A percentile compares a stretch with the other conserved stretches of the same genome.
phyloP scores from a whole-genome alignment of 2,888 invertebrate genomes.

The Balanococcus diminutus region DNA sequence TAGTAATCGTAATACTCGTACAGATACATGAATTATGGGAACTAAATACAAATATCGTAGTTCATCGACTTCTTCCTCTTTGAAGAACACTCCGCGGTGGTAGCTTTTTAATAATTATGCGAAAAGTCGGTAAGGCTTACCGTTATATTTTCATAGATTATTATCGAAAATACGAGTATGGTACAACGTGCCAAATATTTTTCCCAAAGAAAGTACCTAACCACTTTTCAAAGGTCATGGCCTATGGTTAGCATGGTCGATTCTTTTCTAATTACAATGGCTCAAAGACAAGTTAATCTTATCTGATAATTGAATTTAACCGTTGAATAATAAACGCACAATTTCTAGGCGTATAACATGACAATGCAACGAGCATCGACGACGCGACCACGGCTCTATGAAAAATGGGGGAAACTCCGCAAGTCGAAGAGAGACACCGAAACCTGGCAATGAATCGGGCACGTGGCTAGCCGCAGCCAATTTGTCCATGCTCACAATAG shows the following conservation, averaged over 20 bases:
- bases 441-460: constrained; percentile 42
- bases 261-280: not conserved
- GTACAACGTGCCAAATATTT: constrained; percentile 6
- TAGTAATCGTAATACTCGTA: not conserved
- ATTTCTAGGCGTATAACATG: constrained; percentile 4
- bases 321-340: constrained; percentile 12
- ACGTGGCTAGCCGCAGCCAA: constrained; percentile 32
- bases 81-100: not conserved
- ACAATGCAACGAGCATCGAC: not conserved
- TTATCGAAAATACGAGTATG: not conserved
- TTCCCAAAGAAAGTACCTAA: constrained; percentile 23
- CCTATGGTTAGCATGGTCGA: not conserved
- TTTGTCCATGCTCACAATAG: not conserved
- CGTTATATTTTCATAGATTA: not conserved
- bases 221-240: constrained; percentile 7
- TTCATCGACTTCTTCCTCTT: not conserved
- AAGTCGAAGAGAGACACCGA: not conserved
- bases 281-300: not conserved
- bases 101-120: not conserved
- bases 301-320: constrained; percentile 32
- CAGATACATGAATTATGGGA: not conserved
- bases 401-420: constrained; percentile 25
- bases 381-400: not conserved
- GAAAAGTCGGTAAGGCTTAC: not conserved
- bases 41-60: not conserved